Base-by-base conservation (phyloP, 1,140 invertebrate genomes). In the Calliopsis andreniformis region DNA sequence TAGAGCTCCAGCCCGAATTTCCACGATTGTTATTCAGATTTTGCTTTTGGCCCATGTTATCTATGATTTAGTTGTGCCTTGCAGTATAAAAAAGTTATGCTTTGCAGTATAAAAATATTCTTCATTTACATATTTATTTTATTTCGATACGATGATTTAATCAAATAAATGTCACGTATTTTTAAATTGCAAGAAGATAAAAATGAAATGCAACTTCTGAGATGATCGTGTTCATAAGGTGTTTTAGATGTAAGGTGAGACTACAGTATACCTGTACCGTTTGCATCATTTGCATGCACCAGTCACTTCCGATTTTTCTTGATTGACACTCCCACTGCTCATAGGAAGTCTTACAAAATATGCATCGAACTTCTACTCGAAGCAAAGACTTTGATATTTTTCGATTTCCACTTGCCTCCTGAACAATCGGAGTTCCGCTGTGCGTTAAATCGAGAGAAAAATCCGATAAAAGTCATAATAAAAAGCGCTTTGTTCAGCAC, bases 401-500 rank as follows among this genome's bases (percentile, higher is more conserved):
- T 8, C 20, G 32, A 28, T 35, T 35, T 35, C n/a, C 30, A n/a
- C 28, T 20, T 16, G 20, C n/a, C 42, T 30, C 18, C 47, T 20
- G 53, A 39, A 7, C 5, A 2, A 6, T 0, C 25, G 23, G 42
- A 23, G 23, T n/a, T 4, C 23, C 68, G 32, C 28, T 56, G 23
- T 16, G 20, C 28, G 62, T 30, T 55, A 66, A 66, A 66, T 45
- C 49, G 35, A 39, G 61, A 73, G 20, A 73, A 23, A 73, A 56
- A 66, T 66, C 28, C 20, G 45, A 73, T 66, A 55, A 43, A 56
- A 39, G 49, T 66, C 49, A 28, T 20, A 66, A 55, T 72, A 64
- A 73, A 66, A 73, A 73, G 39, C 66, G 62, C 49, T 73, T 73
- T 20, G 45, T 73, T 66, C 71, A 32, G 39, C 49, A 56, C 39